Evolutionary conservation across 2,113 vertebrate genomes (phyloP).

Genomic region (Paradisaea rubra): DNA sequence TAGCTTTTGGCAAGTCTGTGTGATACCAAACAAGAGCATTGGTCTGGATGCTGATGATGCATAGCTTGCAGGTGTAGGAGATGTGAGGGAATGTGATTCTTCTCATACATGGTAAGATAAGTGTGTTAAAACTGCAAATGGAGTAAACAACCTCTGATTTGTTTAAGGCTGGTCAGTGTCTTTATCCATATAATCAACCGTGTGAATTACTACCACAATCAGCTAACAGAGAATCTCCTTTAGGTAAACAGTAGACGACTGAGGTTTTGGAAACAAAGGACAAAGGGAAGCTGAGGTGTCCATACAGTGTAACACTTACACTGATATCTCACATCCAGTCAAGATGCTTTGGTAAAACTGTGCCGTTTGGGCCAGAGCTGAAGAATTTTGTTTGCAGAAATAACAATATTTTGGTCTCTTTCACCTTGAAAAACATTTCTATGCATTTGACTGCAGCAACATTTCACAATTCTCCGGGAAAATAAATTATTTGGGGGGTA

Average conservation of each 20-base stretch:
- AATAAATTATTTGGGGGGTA: background rate
- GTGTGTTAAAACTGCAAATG: background rate
- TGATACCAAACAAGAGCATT: background rate
- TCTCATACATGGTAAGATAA: background rate
- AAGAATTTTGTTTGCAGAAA: background rate
- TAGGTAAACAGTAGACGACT: background rate
- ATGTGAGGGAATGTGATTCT: background rate
- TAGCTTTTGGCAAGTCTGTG: background rate
- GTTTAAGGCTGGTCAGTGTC: background rate
- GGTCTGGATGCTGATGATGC: background rate
- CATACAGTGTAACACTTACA: background rate
- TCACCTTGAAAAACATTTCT: background rate
- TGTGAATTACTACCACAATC: background rate
- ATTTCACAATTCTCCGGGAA: background rate
- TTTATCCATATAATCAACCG: background rate
- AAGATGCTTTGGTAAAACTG: background rate
- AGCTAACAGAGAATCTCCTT: background rate
- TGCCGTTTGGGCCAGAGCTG: background rate
- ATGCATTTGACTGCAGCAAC: background rate
- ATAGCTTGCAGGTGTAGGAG: background rate
- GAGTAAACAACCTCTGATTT: background rate
- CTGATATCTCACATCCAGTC: background rate
- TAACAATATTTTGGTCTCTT: background rate
- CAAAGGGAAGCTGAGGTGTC: background rate
- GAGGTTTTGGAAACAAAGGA: background rate